phyloP scores from a whole-genome alignment of 2,888 invertebrate genomes.

The Platycheirus albimanus region DNA sequence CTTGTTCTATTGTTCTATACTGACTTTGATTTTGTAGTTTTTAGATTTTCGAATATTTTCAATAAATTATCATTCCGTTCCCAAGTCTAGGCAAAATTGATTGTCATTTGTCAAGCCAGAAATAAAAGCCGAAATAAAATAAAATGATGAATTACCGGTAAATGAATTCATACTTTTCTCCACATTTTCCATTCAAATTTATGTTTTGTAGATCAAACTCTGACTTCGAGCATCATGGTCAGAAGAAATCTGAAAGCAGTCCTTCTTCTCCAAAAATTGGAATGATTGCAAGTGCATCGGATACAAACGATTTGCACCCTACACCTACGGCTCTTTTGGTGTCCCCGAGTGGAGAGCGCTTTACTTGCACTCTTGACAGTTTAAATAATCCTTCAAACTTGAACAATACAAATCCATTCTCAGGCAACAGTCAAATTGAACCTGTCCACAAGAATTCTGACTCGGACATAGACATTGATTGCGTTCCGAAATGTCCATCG shows the following conservation, averaged over 20 bases:
- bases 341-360: constrained; percentile 39
- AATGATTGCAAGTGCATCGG: not conserved
- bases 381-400: not conserved
- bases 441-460: not conserved
- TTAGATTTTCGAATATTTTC: too few relatives aligned
- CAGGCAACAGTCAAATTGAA: not conserved
- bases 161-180: too few relatives aligned
- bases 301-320: constrained; percentile 6
- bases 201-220: not conserved
- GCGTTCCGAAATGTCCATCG: not conserved
- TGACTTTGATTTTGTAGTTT: too few relatives aligned
- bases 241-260: not conserved
- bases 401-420: constrained; percentile 41
- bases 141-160: constrained; percentile 5
- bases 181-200: too few relatives aligned
- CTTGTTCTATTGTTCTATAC: too few relatives aligned
- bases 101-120: too few relatives aligned
- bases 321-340: constrained; percentile 27
- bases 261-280: not conserved
- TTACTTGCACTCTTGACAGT: constrained; percentile 24
- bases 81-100: too few relatives aligned
- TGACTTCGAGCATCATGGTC: not conserved
- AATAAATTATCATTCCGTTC: too few relatives aligned
- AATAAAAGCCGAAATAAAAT: too few relatives aligned
- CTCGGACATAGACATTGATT: not conserved